Evolutionary conservation across 2,113 vertebrate species (phyloP), one percentile per base, ranked within the genome.

Genomic region (Aplodontia rufa): DNA sequence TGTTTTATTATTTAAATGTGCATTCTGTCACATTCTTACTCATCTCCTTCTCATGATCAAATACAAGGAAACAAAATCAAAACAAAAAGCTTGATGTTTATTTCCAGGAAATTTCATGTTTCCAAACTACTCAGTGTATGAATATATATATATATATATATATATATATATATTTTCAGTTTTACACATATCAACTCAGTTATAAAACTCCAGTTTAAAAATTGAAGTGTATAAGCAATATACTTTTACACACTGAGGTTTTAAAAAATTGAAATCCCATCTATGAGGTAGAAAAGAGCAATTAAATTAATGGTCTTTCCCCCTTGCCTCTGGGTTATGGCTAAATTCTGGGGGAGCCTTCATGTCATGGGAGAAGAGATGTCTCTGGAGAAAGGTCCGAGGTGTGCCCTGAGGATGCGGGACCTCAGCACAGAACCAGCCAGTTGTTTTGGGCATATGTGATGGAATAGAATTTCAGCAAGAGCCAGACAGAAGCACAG

Each of bases 201-300:
- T 64, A 85, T 90, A 91, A 95, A 85, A 88, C 76, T 28, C 20
- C 51, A 64, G 22, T 72, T 87, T 40, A 74, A 74, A 87, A 92
- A 32, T 14, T 85, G n/a, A 93, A 91, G 40, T 69, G 22, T 81
- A 78, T 47, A 83, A 85, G 17, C 17, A 90, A 68, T 62, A 32
- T 83, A 74, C 40, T 58, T 94, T 80, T 45, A 83, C 62, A 13
- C 66, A 87, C 30, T 66, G 55, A 80, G 55, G 87, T 89, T 80
- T 37, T 13, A 60, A 87, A 53, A 13, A 35, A 79, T 91, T 74
- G 32, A 82, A 87, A 83, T 82, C 20, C 40, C 60, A 9, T 79
- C 35, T 68, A 69, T 49, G 22, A 95, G 7, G 19, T 92, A 19
- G 13, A 86, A 90, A 87, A 76, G 79, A 26, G 8, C 75, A 81